These are phyloP conservation scores for Hiodon alosoides DNA, from an alignment of 2,113 vertebrate genomes.

Conservation along the genomic window DNA sequence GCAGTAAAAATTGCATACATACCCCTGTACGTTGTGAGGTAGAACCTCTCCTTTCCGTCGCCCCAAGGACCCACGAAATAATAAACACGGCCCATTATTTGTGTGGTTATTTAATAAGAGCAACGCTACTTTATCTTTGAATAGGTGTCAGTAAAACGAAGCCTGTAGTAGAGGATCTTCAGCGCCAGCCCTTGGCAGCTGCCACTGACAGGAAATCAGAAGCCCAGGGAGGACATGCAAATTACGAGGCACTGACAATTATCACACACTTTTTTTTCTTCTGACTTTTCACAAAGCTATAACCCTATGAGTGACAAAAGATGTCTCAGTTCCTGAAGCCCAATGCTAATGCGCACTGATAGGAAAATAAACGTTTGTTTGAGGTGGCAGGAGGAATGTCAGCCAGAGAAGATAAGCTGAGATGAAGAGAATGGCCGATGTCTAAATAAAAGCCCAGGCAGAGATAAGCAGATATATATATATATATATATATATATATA, in stretches of 20 bases:
- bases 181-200: constrained; percentile 15
- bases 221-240: constrained; percentile 17
- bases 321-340: constrained; percentile 6
- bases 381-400: constrained; percentile 6
- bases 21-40: too few relatives aligned
- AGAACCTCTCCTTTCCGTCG: too few relatives aligned
- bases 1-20: too few relatives aligned
- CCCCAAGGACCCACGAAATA: too few relatives aligned
- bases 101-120: not conserved
- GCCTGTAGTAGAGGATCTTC: not conserved
- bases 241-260: constrained; percentile 17
- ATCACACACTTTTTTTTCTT: constrained; percentile 7
- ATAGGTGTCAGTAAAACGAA: not conserved
- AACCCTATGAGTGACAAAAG: constrained; percentile 23
- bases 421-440: not conserved
- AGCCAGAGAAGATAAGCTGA: not conserved
- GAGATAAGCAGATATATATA: not conserved
- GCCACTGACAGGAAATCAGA: constrained; percentile 18
- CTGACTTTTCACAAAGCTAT: constrained; percentile 24
- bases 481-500: too few relatives aligned
- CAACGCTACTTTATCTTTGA: not conserved
- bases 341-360: constrained; percentile 11
- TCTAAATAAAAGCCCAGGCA: not conserved
- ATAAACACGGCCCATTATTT: too few relatives aligned
- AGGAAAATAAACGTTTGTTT: not conserved